These are phyloP conservation scores for Salarias fasciatus DNA, from an alignment of 2,797 vertebrate species.

Conservation along the genomic window DNA sequence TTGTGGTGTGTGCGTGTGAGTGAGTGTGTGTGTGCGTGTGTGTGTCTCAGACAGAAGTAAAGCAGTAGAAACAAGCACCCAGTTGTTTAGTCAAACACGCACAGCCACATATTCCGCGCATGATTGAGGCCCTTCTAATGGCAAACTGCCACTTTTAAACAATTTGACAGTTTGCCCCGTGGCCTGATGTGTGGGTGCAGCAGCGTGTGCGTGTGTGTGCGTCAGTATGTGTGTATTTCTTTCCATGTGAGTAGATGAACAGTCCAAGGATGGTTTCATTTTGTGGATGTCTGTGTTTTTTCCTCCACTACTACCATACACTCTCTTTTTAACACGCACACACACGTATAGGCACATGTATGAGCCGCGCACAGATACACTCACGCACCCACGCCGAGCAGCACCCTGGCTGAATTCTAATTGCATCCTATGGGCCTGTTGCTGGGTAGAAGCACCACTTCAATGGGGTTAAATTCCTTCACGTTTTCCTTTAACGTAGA, in stretches of 20 bases:
- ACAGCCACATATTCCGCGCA: not conserved
- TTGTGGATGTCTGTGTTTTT: not conserved
- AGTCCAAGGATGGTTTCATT: not conserved
- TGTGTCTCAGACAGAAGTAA: conserved; percentile 22
- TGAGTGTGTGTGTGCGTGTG: conserved; percentile 5
- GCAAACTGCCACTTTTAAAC: conserved; percentile 62
- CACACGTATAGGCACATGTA: not conserved
- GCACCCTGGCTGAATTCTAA: conserved; percentile 58
- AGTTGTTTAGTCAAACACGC: conserved; percentile 42
- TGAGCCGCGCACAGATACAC: conserved; percentile 15
- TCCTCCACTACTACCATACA: conserved; percentile 2
- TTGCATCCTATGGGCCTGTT: conserved; percentile 65
- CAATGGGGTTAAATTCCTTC: conserved; percentile 50
- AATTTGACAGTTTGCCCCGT: conserved; percentile 43
- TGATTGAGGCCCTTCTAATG: conserved; percentile 40
- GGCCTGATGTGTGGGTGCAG: conserved; percentile 4
- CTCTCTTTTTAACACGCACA: conserved; percentile 1
- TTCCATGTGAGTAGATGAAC: no score
- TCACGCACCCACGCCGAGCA: not conserved
- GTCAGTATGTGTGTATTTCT: conserved; percentile 5
- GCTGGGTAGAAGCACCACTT: conserved; percentile 43
- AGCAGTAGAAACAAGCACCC: conserved; percentile 54
- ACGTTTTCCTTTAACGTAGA: conserved; percentile 54
- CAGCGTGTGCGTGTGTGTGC: conserved; percentile 15
- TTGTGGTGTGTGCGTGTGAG: conserved; percentile 18